A percentile compares a stretch with the other conserved stretches of the same genome.
Evolutionary conservation across 2,113 vertebrate species (phyloP).

Genomic region (Cebus imitator): DNA sequence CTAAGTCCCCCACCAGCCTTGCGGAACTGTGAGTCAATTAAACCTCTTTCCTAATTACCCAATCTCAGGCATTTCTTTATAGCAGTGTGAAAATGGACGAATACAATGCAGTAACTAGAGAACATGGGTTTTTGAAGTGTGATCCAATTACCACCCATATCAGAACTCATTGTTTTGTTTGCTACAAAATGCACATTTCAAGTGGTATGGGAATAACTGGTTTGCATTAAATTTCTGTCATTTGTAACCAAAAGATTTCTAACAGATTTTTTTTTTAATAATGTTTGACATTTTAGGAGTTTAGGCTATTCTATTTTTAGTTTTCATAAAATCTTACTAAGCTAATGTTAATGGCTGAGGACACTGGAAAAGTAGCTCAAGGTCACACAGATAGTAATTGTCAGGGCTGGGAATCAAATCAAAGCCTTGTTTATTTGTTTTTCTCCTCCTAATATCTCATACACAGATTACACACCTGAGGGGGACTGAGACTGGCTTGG

Average conservation of each 20-base stretch:
- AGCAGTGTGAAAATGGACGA: no score
- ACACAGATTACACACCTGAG: slow-evolving; percentile 53
- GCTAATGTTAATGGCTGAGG: background rate
- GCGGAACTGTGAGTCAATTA: no score
- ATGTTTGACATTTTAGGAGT: background rate
- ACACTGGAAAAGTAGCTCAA: slow-evolving; percentile 3
- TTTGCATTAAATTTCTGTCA: slow-evolving; percentile 1
- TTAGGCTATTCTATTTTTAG: background rate
- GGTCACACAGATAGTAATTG: slow-evolving; percentile 14
- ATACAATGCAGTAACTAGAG: no score
- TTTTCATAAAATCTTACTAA: slow-evolving; percentile 10
- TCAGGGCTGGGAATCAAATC: slow-evolving; percentile 34
- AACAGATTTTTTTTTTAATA: background rate
- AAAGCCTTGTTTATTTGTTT: slow-evolving; percentile 42
- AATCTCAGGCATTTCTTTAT: no score
- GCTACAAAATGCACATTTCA: background rate
- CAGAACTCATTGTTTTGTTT: background rate
- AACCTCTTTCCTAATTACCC: no score
- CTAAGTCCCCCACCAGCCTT: no score
- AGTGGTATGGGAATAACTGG: background rate
- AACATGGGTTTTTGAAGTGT: background rate
- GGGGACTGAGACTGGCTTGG: background rate
- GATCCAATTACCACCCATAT: background rate
- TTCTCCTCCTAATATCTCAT: background rate
- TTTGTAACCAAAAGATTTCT: background rate